Percentiles rank a stretch among this genome's conserved stretches.
Evolutionary conservation across 2,797 vertebrate species (phyloP).

Genomic region (Nannoperca obscura): DNA sequence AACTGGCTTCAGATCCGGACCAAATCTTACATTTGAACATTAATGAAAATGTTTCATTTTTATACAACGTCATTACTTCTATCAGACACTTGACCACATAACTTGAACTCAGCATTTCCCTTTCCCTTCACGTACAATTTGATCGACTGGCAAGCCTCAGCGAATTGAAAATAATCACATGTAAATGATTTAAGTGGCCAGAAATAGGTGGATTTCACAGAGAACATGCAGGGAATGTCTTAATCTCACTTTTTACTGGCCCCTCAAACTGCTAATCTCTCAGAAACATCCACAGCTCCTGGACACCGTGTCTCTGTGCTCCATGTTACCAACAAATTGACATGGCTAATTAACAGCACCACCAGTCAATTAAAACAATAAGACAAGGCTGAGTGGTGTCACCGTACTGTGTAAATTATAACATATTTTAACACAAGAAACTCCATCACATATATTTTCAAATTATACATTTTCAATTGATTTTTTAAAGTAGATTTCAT

Average conservation of each 20-base stretch:
- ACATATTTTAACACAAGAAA: background rate
- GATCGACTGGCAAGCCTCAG: constrained; percentile 18
- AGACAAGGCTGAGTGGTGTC: constrained; percentile 33
- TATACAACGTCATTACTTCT: constrained; percentile 13
- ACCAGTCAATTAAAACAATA: constrained; percentile 46
- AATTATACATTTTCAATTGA: background rate
- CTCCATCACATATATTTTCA: background rate
- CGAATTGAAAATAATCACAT: constrained; percentile 76
- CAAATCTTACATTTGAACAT: constrained; percentile 35
- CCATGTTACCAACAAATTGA: constrained; percentile 54
- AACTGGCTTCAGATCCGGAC: constrained; percentile 45
- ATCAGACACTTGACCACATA: constrained; percentile 1
- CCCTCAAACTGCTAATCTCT: constrained; percentile 75
- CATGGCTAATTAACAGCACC: constrained; percentile 59
- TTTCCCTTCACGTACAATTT: constrained; percentile 11
- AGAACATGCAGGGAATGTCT: constrained; percentile 82
- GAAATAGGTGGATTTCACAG: constrained; percentile 68
- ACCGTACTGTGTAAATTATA: background rate
- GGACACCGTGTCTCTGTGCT: constrained; percentile 60
- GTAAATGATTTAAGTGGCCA: constrained; percentile 82
- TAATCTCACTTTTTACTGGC: constrained; percentile 75
- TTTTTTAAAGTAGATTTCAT: background rate
- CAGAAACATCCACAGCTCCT: constrained; percentile 71
- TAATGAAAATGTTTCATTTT: constrained; percentile 20
- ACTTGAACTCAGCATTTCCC: constrained; percentile 28